Evolutionary conservation across 2,797 vertebrate genomes (phyloP), one percentile per base, ranked within the genome.

Genomic region (Falco concolor): DNA sequence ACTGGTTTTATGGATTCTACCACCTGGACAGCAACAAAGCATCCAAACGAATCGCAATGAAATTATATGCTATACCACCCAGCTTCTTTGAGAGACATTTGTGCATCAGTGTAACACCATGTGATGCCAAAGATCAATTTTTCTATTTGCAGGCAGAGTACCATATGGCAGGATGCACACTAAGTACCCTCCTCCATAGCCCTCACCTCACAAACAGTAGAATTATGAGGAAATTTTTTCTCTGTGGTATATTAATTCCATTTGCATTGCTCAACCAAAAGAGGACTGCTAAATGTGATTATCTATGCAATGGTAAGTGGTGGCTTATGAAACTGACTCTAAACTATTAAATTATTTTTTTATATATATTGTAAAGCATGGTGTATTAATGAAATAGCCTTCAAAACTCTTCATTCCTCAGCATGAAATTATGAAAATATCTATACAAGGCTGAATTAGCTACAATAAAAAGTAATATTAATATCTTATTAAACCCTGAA

Each of bases 141-240:
- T 95, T 84, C 69, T 87, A 84, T 93, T 91, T 89, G 53, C 53
- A 84, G 83, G 53, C 47, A 56, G 72, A 89, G 83, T n/a, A 91
- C 64, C 91, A 86, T 54, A 92, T 42, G 72, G 88, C 57, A 89
- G 57, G n/a, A 86, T 65, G 40, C 78, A 89, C 50, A 72, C 52
- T 53, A 50, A 93, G 53, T 67, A 74, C 85, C 75, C 83, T 94
- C 38, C 78, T 94, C 76, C 86, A 42, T 6, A 89, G 38, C 32
- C 44, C 57, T 88, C 82, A 93, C 81, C 89, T 81, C 69, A 68
- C 19, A 57, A 84, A 65, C 40, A 75, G 80, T 3, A 83, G 30
- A 91, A 92, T 78, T 84, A 76, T 17, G 32, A 92, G 61, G 36
- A 96, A 86, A 81, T 89, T 96, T 92, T 69, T 65, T 87, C 84